These are phyloP conservation scores for Sceloporus undulatus DNA, from an alignment of 2,113 vertebrate genomes.

Conservation along the genomic window DNA sequence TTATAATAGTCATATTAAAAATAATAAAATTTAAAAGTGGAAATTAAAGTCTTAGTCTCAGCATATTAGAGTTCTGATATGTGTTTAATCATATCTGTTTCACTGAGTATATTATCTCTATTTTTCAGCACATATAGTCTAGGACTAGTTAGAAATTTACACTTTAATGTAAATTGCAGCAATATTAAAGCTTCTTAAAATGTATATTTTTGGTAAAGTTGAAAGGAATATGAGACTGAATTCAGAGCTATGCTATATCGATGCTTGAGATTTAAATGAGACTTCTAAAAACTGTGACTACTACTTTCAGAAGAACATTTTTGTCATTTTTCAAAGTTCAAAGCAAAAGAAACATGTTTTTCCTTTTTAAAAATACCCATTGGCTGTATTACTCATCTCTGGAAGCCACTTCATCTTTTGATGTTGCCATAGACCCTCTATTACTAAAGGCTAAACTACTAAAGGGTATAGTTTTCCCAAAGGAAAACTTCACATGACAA, in stretches of 20 bases:
- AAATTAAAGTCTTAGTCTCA: constrained; percentile 48
- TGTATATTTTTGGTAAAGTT: constrained; percentile 39
- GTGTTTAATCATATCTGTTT: constrained; percentile 34
- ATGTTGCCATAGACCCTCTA: neutral
- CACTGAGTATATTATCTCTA: constrained; percentile 38
- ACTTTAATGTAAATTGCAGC: constrained; percentile 30
- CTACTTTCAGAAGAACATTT: neutral
- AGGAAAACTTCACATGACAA: neutral
- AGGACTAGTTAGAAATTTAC: constrained; percentile 30
- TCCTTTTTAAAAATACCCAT: neutral
- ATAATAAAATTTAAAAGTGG: constrained; percentile 43
- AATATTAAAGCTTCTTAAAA: constrained; percentile 37
- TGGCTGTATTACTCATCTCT: neutral
- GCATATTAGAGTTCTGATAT: neutral
- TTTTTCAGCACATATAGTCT: constrained; percentile 23
- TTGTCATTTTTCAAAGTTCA: neutral
- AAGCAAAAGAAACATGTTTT: neutral
- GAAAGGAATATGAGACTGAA: constrained; percentile 7
- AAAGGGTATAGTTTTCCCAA: neutral
- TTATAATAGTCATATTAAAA: constrained; percentile 43
- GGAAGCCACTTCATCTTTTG: neutral
- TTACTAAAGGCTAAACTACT: neutral
- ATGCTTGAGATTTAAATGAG: constrained; percentile 12
- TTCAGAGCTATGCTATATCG: neutral
- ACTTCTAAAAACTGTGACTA: neutral